These are phyloP conservation scores for Cyclopterus lumpus DNA, from an alignment of 2,797 vertebrate species.

Conservation along the genomic window DNA sequence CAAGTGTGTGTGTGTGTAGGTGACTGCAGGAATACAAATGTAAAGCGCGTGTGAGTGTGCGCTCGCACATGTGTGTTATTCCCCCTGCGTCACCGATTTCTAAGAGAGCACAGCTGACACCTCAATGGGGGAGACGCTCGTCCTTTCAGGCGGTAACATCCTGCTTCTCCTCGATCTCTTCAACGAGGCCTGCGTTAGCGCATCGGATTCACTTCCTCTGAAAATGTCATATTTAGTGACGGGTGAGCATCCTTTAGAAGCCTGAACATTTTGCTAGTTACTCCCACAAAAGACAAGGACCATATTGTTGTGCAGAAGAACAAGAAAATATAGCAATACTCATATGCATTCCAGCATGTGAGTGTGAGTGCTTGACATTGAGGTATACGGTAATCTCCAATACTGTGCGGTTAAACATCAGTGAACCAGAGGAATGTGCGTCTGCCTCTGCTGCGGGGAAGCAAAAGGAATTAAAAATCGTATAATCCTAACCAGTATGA, in stretches of 20 bases:
- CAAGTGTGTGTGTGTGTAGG: constrained; percentile 57
- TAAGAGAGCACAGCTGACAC: constrained; percentile 69
- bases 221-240: constrained; percentile 56
- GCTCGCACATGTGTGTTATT: constrained; percentile 32
- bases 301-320: not conserved
- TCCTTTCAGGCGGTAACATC: constrained; percentile 64
- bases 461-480: constrained; percentile 15
- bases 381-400: constrained; percentile 11
- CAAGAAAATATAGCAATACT: constrained; percentile 6
- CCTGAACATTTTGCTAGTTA: constrained; percentile 23
- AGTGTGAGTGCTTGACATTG: not conserved
- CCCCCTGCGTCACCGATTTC: constrained; percentile 47
- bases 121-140: constrained; percentile 53
- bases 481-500: constrained; percentile 27
- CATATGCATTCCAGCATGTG: not conserved
- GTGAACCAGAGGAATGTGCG: constrained; percentile 12
- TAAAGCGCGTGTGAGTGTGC: not conserved
- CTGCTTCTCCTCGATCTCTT: constrained; percentile 39
- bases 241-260: constrained; percentile 32
- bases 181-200: constrained; percentile 2
- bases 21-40: constrained; percentile 63
- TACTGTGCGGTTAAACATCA: constrained; percentile 1
- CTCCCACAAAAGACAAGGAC: constrained; percentile 5
- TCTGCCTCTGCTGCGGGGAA: constrained; percentile 18
- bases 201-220: constrained; percentile 37